Evolutionary conservation across 2,888 invertebrate species (phyloP).

Genomic region (Mesochorus sp.): DNA sequence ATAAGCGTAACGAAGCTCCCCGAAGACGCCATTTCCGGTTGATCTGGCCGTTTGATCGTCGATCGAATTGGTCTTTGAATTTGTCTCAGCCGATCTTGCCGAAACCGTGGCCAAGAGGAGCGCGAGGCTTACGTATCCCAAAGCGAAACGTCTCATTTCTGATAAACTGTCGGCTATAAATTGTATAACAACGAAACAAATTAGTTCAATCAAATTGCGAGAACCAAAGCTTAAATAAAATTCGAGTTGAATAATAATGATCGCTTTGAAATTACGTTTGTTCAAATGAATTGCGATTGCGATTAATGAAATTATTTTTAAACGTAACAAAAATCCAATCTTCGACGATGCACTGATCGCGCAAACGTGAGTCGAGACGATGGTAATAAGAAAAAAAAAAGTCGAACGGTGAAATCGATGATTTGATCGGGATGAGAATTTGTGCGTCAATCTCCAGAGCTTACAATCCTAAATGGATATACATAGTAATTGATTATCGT

Average conservation of each 20-base stretch:
- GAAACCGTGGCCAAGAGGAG: constrained; percentile 72
- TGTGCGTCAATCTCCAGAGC: constrained; percentile 27
- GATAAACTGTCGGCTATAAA: constrained; percentile 21
- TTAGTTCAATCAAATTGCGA: neutral
- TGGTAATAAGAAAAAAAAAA: neutral
- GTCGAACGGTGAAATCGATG: constrained; percentile 9
- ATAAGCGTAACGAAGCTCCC: constrained; percentile 89
- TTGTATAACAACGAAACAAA: constrained; percentile 17
- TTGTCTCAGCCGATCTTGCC: constrained; percentile 76
- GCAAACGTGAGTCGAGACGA: neutral
- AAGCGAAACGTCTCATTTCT: constrained; percentile 74
- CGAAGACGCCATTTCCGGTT: constrained; percentile 80
- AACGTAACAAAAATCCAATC: neutral
- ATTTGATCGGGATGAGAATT: constrained; percentile 31
- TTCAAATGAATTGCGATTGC: no score
- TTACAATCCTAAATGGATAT: constrained; percentile 9
- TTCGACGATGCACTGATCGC: neutral
- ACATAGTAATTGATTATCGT: constrained; percentile 16
- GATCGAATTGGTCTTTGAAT: constrained; percentile 74
- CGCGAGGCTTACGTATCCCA: constrained; percentile 70
- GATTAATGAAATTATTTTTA: neutral
- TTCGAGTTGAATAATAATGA: no score
- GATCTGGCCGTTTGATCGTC: constrained; percentile 77
- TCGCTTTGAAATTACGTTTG: no score
- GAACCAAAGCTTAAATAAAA: no score